Evolutionary conservation across 2,797 vertebrate species (phyloP), one percentile per base, ranked within the genome.

Genomic region (Sandelia bainsii): DNA sequence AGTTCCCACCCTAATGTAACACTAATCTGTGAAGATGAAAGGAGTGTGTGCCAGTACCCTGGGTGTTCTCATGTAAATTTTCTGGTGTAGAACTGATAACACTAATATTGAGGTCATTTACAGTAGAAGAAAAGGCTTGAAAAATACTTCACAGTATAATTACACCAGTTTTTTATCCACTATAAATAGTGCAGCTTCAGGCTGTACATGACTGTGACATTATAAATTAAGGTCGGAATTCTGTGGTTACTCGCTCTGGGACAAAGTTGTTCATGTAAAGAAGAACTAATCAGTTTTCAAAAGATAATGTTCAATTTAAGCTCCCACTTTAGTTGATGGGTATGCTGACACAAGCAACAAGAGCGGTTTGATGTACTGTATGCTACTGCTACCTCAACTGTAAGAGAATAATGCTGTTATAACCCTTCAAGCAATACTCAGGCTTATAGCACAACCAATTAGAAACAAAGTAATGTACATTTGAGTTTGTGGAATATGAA

Each of bases 51-150:
- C 44, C 51, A 8, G 51, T 20, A 49, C 8, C 34, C 48, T 67
- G 64, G 62, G 60, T 74, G 74, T 77, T 74, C 75, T 75, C 62
- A 20, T 72, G 53, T 67, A 50, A 27, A 62, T 82, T 76, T 88
- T 70, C 77, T 77, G 40, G 12, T 44, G 78, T 72, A 23, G 39
- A 64, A 63, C 62, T 80, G 82, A 89, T 81, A 82, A 70, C 42
- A 13, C 66, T 82, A 70, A 85, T 82, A 80, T 80, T 34, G 53
- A 75, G 77, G 69, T 83, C 72, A 75, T 80, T 89, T 80, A 81
- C 63, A 76, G 66, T 51, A 74, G 80, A 86, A 81, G 68, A 83
- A 81, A 81, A 79, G 58, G 58, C 52, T 72, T 53, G 59, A 81
- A 70, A 34, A 82, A 80, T 63, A 70, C 67, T 82, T 67, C 68